phyloP scores from a whole-genome alignment of 1,140 invertebrate species.

The Hylaeus volcanicus region DNA sequence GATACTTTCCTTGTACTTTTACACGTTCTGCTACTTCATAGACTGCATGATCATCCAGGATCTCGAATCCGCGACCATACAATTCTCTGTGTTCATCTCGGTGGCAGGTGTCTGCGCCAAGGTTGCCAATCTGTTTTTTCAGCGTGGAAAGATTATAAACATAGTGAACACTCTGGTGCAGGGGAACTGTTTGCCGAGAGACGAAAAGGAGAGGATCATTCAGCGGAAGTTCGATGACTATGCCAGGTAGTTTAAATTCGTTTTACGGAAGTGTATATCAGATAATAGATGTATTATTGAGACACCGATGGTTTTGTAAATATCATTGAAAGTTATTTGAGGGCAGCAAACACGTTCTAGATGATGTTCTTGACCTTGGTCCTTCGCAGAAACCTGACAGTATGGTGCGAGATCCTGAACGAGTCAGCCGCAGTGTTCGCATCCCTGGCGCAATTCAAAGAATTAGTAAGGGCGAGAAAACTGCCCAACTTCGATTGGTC shows the following conservation, averaged over 20 bases:
- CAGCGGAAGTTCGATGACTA: slow-evolving; percentile 30
- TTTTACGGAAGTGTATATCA: too few species aligned
- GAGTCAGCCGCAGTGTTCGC: slow-evolving; percentile 40
- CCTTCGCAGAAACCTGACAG: slow-evolving; percentile 39
- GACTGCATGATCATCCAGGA: slow-evolving; percentile 36
- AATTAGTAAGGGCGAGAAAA: neutral
- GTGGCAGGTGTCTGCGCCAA: slow-evolving; percentile 50
- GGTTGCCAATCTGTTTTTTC: slow-evolving; percentile 41
- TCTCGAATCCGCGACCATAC: slow-evolving; percentile 33
- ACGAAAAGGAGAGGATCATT: slow-evolving; percentile 43
- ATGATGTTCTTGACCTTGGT: too few species aligned
- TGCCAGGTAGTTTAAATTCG: slow-evolving; percentile 24
- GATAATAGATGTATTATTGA: too few species aligned
- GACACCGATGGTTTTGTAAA: too few species aligned
- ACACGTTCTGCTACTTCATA: slow-evolving; percentile 33
- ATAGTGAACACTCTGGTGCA: slow-evolving; percentile 31
- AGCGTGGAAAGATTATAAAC: slow-evolving; percentile 31
- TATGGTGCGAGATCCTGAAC: slow-evolving; percentile 59
- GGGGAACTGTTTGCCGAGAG: slow-evolving; percentile 29
- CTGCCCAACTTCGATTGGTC: slow-evolving; percentile 49
- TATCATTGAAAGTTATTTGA: too few species aligned
- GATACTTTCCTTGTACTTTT: slow-evolving; percentile 19
- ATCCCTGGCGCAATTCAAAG: slow-evolving; percentile 29
- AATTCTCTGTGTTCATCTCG: slow-evolving; percentile 52
- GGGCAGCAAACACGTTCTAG: too few species aligned